Percentiles rank a stretch among this genome's conserved stretches.
phyloP scores from a whole-genome alignment of 2,888 invertebrate species.

The Epinotia demarniana region DNA sequence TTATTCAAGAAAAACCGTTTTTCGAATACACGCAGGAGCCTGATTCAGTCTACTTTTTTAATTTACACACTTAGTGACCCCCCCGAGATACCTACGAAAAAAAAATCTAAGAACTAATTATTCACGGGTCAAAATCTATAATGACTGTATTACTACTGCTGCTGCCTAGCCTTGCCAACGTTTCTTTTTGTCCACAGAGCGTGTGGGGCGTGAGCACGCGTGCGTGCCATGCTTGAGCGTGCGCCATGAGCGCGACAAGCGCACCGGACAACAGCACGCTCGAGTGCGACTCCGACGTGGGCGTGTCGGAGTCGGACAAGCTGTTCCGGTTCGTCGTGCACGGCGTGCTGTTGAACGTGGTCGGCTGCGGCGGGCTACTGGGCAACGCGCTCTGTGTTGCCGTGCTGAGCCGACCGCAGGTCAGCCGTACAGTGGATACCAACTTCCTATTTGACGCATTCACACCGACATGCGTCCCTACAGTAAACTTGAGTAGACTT shows the following conservation, averaged over 20 bases:
- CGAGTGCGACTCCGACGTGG: constrained; percentile 71
- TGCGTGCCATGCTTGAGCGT: constrained; percentile 50
- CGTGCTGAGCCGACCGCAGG: constrained; percentile 92
- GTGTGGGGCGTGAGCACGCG: constrained; percentile 49
- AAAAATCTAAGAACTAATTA: no score
- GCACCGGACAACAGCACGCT: constrained; percentile 50
- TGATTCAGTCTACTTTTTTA: no score
- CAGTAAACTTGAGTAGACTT: no score
- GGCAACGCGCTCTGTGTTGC: constrained; percentile 96
- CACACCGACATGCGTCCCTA: background rate
- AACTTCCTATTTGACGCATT: background rate
- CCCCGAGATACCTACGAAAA: no score
- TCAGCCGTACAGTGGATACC: background rate
- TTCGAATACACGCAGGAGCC: no score
- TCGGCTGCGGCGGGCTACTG: constrained; percentile 93
- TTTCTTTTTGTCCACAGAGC: background rate
- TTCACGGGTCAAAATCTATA: no score
- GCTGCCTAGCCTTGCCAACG: background rate
- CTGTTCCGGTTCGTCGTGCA: constrained; percentile 92
- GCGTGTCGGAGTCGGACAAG: constrained; percentile 76
- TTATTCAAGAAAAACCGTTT: no score
- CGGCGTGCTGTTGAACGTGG: constrained; percentile 91
- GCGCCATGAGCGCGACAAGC: constrained; percentile 56
- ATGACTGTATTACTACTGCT: no score
- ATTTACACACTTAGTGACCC: no score